phyloP scores from a whole-genome alignment of 1,140 invertebrate genomes.

The Pemphigus obesinymphae region DNA sequence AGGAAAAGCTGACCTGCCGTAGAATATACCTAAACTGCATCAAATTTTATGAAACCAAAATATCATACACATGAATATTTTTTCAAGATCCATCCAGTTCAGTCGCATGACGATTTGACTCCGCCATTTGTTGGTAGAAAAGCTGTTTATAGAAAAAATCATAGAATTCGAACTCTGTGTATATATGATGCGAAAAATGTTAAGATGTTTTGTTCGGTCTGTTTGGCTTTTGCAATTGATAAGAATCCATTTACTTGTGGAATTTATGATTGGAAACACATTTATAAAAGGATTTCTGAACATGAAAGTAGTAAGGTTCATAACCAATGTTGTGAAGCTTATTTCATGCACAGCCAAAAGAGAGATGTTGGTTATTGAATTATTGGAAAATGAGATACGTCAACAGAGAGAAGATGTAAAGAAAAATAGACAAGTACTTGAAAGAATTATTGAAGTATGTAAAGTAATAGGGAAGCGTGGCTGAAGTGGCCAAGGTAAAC shows the following conservation, averaged over 20 bases:
- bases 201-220: neutral
- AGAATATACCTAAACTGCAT: no score
- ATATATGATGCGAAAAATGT: neutral
- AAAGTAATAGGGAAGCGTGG: constrained; percentile 15
- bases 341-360: neutral
- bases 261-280: neutral
- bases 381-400: neutral
- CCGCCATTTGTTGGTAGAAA: neutral
- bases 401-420: neutral
- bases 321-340: neutral
- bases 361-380: neutral
- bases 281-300: neutral
- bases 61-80: neutral
- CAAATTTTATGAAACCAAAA: neutral
- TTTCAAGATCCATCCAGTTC: neutral
- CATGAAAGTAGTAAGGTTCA: neutral
- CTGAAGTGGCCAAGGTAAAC: neutral
- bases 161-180: neutral
- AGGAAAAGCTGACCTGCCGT: no score
- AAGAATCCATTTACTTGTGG: neutral
- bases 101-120: neutral
- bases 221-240: neutral
- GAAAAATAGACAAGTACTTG: neutral
- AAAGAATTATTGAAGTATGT: constrained; percentile 1
- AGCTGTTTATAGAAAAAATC: neutral